phyloP scores from a whole-genome alignment of 2,797 vertebrate species.

The Odontamblyopus rebecca region DNA sequence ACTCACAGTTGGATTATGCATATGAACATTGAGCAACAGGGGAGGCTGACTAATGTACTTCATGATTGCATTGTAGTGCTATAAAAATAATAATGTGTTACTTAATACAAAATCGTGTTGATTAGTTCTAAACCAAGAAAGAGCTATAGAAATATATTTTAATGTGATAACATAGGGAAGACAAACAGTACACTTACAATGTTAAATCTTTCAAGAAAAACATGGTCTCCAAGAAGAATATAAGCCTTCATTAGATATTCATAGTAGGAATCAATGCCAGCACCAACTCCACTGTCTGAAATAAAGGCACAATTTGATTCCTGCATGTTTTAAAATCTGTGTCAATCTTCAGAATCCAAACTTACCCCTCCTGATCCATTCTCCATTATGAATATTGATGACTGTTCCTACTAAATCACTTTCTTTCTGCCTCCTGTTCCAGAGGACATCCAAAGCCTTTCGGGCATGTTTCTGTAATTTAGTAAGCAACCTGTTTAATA shows the following conservation, averaged over 20 bases:
- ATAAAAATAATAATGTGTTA: constrained; percentile 22
- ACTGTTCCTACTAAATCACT: constrained; percentile 84
- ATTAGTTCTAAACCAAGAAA: not conserved
- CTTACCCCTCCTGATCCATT: constrained; percentile 83
- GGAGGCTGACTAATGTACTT: constrained; percentile 87
- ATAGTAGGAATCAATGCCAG: constrained; percentile 85
- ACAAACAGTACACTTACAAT: constrained; percentile 63
- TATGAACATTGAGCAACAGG: constrained; percentile 84
- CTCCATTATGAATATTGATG: constrained; percentile 85
- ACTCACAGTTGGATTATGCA: constrained; percentile 85
- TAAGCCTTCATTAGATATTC: constrained; percentile 87
- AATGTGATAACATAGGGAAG: not conserved
- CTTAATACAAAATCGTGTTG: not conserved
- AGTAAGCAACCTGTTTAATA: not conserved
- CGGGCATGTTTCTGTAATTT: constrained; percentile 75
- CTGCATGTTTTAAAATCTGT: not conserved
- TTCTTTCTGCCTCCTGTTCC: constrained; percentile 83
- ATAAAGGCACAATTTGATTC: not conserved
- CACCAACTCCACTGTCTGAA: constrained; percentile 83
- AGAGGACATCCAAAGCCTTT: constrained; percentile 82
- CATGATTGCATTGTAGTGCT: constrained; percentile 88
- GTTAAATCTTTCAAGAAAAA: constrained; percentile 83
- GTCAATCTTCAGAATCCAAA: not conserved
- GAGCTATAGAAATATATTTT: not conserved
- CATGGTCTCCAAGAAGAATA: constrained; percentile 81